Percentiles rank a stretch among this genome's conserved stretches.
phyloP scores from a whole-genome alignment of 2,888 invertebrate species.

The Stenodema calcarata region DNA sequence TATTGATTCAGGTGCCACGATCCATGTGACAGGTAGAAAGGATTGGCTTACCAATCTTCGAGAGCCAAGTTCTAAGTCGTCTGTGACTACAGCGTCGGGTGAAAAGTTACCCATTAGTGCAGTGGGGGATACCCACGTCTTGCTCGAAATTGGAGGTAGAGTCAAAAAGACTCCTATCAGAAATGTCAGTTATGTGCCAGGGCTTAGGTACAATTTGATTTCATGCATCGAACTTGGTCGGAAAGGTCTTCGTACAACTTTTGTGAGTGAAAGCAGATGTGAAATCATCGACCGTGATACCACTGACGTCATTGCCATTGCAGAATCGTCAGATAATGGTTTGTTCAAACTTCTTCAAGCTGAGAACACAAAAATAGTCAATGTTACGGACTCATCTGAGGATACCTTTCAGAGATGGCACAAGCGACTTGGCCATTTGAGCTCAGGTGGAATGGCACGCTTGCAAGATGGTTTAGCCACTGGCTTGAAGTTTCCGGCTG shows the following conservation, averaged over 20 bases:
- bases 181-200: background rate
- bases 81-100: constrained; percentile 24
- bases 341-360: constrained; percentile 11
- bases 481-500: constrained; percentile 9
- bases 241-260: constrained; percentile 9
- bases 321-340: background rate
- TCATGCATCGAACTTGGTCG: constrained; percentile 16
- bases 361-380: background rate
- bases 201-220: constrained; percentile 24
- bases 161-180: constrained; percentile 15
- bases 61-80: background rate
- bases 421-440: constrained; percentile 26
- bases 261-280: constrained; percentile 13
- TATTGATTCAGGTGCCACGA: constrained; percentile 15
- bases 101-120: constrained; percentile 10
- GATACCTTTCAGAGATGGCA: constrained; percentile 30
- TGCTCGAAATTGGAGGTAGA: background rate
- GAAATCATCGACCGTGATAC: constrained; percentile 6
- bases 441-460: background rate
- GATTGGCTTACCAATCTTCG: constrained; percentile 30
- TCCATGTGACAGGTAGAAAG: background rate
- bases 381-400: constrained; percentile 14
- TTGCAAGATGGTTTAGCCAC: constrained; percentile 8
- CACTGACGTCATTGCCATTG: background rate
- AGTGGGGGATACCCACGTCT: constrained; percentile 19